These are phyloP conservation scores for Luidia sarsii DNA, from an alignment of 53 echinoderm and acorn worm species.

Conservation along the genomic window DNA sequence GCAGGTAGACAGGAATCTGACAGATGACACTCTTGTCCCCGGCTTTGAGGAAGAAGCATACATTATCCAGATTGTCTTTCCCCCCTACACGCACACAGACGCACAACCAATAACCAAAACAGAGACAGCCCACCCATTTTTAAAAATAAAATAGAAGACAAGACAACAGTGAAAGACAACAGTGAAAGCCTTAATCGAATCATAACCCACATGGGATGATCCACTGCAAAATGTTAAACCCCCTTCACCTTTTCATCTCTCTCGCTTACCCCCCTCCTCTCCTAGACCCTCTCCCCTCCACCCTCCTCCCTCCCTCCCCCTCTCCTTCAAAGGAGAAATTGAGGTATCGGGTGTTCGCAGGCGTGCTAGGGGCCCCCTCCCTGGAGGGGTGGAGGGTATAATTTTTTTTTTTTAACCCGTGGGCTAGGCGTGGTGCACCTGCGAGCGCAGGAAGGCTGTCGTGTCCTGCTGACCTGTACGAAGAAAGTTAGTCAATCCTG, in stretches of 20 bases:
- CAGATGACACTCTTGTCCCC: background rate
- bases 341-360: slow-evolving; percentile 30
- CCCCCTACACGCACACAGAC: background rate
- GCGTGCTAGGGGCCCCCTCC: background rate
- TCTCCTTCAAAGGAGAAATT: background rate
- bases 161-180: too few relatives aligned
- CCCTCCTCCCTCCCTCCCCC: too few relatives aligned
- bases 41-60: background rate
- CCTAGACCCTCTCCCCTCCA: too few relatives aligned
- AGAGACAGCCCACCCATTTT: background rate
- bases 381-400: background rate
- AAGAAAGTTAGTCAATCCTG: slow-evolving; percentile 55
- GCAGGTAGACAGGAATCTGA: background rate
- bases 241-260: too few relatives aligned
- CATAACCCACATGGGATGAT: slow-evolving; percentile 7
- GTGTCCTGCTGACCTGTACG: slow-evolving; percentile 31
- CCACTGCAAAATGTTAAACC: background rate
- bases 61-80: background rate
- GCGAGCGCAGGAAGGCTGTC: slow-evolving; percentile 22
- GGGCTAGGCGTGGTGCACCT: slow-evolving; percentile 33
- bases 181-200: slow-evolving; percentile 18
- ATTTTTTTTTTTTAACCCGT: too few relatives aligned
- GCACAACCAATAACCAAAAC: slow-evolving; percentile 6
- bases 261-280: too few relatives aligned
- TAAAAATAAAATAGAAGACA: too few relatives aligned